Conservation (phyloP, 2,888 invertebrate species). For the Caenorhabditis japonica region DNA sequence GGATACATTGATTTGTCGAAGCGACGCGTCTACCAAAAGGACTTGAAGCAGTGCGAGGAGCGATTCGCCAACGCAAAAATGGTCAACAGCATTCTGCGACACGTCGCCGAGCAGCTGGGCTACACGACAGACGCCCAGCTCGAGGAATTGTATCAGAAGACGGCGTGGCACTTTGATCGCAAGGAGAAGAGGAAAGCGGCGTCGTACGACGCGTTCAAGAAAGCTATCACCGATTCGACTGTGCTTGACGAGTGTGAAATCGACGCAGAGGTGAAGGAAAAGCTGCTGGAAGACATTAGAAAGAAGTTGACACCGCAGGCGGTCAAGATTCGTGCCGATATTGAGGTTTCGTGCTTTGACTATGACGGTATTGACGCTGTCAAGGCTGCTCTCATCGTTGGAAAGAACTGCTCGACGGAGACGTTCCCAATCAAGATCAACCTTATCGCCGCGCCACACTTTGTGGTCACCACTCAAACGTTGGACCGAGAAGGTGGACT, state of each 20-base stretch:
- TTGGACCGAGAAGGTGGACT: slow-evolving; percentile 86
- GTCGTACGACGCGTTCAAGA: slow-evolving; percentile 97
- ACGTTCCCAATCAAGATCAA: slow-evolving; percentile 98
- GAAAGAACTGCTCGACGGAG: slow-evolving; percentile 90
- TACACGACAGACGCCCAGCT: slow-evolving; percentile 92
- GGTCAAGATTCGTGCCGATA: slow-evolving; percentile 89
- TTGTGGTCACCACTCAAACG: slow-evolving; percentile 98
- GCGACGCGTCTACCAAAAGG: slow-evolving; percentile 96
- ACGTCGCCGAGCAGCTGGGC: slow-evolving; percentile 93
- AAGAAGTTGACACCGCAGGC: slow-evolving; percentile 95
- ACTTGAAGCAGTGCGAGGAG: slow-evolving; percentile 97
- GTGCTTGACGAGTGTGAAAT: slow-evolving; percentile 95
- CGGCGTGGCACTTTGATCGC: slow-evolving; percentile 98
- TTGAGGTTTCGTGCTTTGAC: slow-evolving; percentile 90
- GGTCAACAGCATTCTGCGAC: slow-evolving; percentile 86
- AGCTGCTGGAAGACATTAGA: slow-evolving; percentile 92
- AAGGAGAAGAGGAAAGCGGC: slow-evolving; percentile 95
- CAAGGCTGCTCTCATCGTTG: slow-evolving; percentile 88
- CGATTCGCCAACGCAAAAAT: slow-evolving; percentile 87
- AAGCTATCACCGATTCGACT: slow-evolving; percentile 93
- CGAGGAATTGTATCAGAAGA: slow-evolving; percentile 81
- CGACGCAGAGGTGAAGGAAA: slow-evolving; percentile 91
- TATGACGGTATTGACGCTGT: slow-evolving; percentile 99
- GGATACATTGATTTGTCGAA: slow-evolving; percentile 99
- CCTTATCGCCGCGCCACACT: slow-evolving; percentile 96